phyloP scores from a whole-genome alignment of 2,888 invertebrate genomes.

The Zhuqinia jingwanae region DNA sequence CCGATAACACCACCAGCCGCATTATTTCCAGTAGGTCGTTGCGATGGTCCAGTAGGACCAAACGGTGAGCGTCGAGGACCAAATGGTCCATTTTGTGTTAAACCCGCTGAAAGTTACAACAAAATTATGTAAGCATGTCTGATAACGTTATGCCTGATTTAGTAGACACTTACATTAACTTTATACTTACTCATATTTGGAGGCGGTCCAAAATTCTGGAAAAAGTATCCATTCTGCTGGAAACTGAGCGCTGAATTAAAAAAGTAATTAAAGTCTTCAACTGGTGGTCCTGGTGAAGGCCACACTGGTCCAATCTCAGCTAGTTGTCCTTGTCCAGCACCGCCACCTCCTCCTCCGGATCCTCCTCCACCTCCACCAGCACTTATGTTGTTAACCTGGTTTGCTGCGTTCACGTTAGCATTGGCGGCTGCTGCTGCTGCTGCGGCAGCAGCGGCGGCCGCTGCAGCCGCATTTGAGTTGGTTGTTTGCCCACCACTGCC shows the following conservation, averaged over 20 bases:
- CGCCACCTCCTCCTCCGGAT: conserved; percentile 35
- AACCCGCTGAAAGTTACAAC: conserved; percentile 46
- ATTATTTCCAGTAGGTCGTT: conserved; percentile 78
- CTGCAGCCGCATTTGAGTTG: conserved; percentile 61
- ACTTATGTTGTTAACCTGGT: conserved; percentile 62
- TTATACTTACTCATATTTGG: conserved; percentile 79
- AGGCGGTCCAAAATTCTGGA: conserved; percentile 79
- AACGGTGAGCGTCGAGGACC: conserved; percentile 78
- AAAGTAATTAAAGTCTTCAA: conserved; percentile 79
- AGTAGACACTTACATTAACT: too few species aligned
- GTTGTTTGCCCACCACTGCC: conserved; percentile 32
- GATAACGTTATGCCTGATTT: too few species aligned
- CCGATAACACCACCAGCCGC: conserved; percentile 75
- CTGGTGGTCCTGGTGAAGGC: conserved; percentile 77
- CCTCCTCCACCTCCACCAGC: conserved; percentile 56
- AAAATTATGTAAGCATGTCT: too few species aligned
- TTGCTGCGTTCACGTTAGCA: conserved; percentile 69
- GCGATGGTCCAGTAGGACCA: conserved; percentile 77
- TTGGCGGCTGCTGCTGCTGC: conserved; percentile 70
- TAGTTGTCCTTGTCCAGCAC: conserved; percentile 67
- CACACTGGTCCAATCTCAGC: conserved; percentile 77
- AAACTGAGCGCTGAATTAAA: conserved; percentile 78
- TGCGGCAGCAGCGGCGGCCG: conserved; percentile 74
- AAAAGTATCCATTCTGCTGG: conserved; percentile 79
- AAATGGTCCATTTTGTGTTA: conserved; percentile 78